phyloP scores from a whole-genome alignment of 1,140 invertebrate genomes.

The Drosophila erecta region DNA sequence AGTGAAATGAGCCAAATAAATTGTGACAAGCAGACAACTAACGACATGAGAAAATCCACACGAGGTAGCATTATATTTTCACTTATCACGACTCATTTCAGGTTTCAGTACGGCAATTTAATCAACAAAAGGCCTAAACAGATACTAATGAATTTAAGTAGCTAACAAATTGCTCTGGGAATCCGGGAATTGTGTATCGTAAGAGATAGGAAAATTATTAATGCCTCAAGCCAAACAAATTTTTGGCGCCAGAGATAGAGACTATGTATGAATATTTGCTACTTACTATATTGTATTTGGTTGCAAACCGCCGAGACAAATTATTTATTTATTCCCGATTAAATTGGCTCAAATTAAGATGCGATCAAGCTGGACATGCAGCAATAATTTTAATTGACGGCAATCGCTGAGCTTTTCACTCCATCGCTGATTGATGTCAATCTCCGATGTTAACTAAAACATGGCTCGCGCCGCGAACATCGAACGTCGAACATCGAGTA shows the following conservation, averaged over 20 bases:
- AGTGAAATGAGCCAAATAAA: conserved; percentile 52
- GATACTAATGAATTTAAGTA: conserved; percentile 32
- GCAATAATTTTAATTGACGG: conserved; percentile 41
- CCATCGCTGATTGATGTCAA: conserved; percentile 46
- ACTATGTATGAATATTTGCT: background rate
- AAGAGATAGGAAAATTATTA: background rate
- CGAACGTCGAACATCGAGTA: background rate
- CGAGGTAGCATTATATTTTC: conserved; percentile 41
- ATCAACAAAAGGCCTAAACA: conserved; percentile 5
- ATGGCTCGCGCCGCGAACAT: conserved; percentile 35
- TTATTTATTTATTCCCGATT: conserved; percentile 41
- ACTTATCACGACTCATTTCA: conserved; percentile 40
- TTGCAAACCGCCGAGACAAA: conserved; percentile 1
- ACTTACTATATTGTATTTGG: too few species aligned
- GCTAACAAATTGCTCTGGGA: conserved; percentile 48
- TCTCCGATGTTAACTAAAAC: conserved; percentile 36
- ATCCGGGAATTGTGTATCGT: conserved; percentile 13
- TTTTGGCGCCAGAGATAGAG: background rate
- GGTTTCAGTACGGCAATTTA: conserved; percentile 35
- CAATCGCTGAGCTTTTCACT: conserved; percentile 37
- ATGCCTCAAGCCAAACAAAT: background rate
- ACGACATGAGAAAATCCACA: conserved; percentile 38
- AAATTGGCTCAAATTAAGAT: conserved; percentile 38
- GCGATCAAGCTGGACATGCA: conserved; percentile 12
- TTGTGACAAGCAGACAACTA: conserved; percentile 37